Base-by-base conservation (phyloP, 1,140 invertebrate genomes). In the Babylonia areolata region DNA sequence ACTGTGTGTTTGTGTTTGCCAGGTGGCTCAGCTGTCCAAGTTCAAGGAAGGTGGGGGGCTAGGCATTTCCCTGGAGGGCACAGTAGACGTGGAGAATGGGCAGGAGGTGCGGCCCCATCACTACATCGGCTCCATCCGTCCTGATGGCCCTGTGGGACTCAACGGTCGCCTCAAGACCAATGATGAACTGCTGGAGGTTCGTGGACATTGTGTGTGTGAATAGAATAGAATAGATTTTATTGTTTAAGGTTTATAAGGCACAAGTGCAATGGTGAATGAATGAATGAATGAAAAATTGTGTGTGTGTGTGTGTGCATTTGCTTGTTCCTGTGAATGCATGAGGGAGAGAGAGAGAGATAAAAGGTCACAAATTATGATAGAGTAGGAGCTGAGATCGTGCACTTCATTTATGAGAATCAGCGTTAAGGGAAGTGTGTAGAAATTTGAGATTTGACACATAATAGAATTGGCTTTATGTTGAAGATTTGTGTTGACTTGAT, bases 51-150 rank as follows among this genome's bases (percentile, higher is more conserved):
- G 96, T 90, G 97, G 98, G 87, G 98, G 98, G 31, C 95, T 99
- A 39, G 98, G 98, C 15, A 99, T 99, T 87, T 98, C 97, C 85
- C 95, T 99, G 80, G 98, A 99, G 94, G 99, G 98, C 78, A 99
- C 98, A 0, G 98, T 95, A 3, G 94, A 94, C 88, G 92, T 95
- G 11, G 99, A 96, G 97, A 98, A 84, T 95, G 98, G 89, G 97
- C 98, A 78, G 97, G 94, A 95, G 87, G 91, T 93, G 20, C 88
- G 91, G n/a, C 94, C 94, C 11, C 94, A 94, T 88, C 94, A 95
- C 87, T 95, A 94, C 87, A 99, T 95, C 97, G 89, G 94, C 83
- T 98, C 97, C 40, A 98, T 99, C 89, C 95, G 99, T 89, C 97
- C 97, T 54, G 97, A 99, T 94, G 99, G 99, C 20, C 98, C 98